Evolutionary conservation across 1,140 invertebrate species (phyloP).

Genomic region (Saccostrea echinata): DNA sequence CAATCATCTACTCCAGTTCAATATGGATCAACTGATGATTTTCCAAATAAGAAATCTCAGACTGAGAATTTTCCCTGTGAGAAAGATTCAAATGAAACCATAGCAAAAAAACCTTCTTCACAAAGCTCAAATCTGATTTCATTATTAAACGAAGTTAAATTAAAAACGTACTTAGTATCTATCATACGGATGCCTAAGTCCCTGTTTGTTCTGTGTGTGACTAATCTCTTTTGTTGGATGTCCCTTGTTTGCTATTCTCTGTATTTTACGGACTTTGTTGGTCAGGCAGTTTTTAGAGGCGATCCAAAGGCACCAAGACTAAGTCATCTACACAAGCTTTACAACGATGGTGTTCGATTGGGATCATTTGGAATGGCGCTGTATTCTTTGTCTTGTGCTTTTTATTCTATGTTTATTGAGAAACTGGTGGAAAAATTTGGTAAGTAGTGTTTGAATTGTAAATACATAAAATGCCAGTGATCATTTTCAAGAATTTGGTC

Average conservation of each 20-base stretch:
- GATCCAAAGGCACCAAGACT: constrained; percentile 86
- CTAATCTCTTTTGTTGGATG: constrained; percentile 99
- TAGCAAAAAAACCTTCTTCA: neutral
- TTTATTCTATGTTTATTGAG: constrained; percentile 94
- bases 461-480: neutral
- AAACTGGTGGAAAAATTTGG: constrained; percentile 91
- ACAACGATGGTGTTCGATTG: constrained; percentile 95
- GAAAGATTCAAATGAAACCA: neutral
- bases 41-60: neutral
- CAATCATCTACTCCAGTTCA: neutral
- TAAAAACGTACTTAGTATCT: constrained; percentile 90
- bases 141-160: constrained; percentile 72
- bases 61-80: neutral
- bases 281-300: constrained; percentile 95
- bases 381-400: constrained; percentile 96
- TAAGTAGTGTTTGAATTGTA: constrained; percentile 78
- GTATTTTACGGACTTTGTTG: constrained; percentile 98
- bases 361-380: constrained; percentile 98
- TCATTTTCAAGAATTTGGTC: too few species aligned
- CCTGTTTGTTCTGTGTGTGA: constrained; percentile 92
- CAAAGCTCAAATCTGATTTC: neutral
- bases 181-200: constrained; percentile 94
- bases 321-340: constrained; percentile 80
- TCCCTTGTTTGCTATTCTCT: constrained; percentile 97
- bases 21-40: neutral